phyloP scores from a whole-genome alignment of 2,113 vertebrate genomes.

The Pipra filicauda region DNA sequence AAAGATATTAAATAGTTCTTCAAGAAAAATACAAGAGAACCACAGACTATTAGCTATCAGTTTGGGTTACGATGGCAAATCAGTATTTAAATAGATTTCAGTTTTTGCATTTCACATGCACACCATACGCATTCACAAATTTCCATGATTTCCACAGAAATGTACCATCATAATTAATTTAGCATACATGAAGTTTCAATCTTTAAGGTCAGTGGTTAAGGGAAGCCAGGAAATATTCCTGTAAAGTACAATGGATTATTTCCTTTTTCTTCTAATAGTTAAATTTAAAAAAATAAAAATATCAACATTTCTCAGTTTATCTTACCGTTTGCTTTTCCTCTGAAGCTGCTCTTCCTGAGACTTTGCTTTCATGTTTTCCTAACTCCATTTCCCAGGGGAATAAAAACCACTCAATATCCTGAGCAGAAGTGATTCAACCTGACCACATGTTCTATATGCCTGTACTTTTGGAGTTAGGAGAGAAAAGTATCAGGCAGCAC shows the following conservation, averaged over 20 bases:
- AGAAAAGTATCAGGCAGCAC: constrained; percentile 70
- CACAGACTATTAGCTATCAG: neutral
- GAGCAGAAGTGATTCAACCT: constrained; percentile 58
- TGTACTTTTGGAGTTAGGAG: constrained; percentile 65
- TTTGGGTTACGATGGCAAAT: neutral
- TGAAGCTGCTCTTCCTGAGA: constrained; percentile 42
- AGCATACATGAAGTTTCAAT: neutral
- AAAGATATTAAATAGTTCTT: neutral
- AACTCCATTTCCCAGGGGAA: constrained; percentile 72
- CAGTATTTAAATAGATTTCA: neutral
- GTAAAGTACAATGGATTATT: neutral
- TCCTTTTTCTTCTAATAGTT: neutral
- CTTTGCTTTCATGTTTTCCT: constrained; percentile 60
- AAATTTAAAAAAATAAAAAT: neutral
- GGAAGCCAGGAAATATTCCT: constrained; percentile 17
- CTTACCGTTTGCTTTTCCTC: constrained; percentile 76
- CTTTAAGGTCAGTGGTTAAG: constrained; percentile 36
- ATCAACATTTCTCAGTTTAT: neutral
- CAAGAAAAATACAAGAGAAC: neutral
- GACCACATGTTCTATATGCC: constrained; percentile 69
- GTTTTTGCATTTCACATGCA: neutral
- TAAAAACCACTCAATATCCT: neutral
- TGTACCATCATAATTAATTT: neutral
- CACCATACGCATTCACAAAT: neutral
- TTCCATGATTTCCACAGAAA: neutral